Evolutionary conservation across 2,888 invertebrate species (phyloP).

Genomic region (Hirtodrosophila confusa): DNA sequence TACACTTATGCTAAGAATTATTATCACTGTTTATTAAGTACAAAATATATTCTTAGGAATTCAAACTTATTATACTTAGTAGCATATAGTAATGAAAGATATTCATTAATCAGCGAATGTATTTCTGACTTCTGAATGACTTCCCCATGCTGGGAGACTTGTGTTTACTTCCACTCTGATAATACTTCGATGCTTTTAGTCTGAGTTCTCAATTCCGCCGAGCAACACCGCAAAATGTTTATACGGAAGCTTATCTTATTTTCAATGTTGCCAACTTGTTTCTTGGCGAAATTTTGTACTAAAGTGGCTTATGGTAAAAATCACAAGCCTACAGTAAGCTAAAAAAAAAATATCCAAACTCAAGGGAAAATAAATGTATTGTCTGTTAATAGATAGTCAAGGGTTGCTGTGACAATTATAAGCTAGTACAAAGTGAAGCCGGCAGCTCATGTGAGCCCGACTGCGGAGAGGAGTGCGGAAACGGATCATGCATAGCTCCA

Average conservation of each 20-base stretch:
- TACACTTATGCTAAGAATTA: no score
- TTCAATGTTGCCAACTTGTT: background rate
- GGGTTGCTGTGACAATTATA: conserved; percentile 5
- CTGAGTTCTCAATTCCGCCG: no score
- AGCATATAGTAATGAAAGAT: no score
- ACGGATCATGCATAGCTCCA: conserved; percentile 1
- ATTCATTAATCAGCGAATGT: no score
- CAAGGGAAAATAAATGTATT: background rate
- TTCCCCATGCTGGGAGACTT: no score
- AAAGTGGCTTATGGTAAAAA: background rate
- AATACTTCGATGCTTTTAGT: background rate
- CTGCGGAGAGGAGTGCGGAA: background rate
- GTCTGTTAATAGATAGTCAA: background rate
- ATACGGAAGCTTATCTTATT: background rate
- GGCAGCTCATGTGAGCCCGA: background rate
- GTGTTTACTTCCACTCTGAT: no score
- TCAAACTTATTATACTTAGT: no score
- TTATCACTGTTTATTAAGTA: no score
- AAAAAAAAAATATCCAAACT: background rate
- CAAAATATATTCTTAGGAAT: no score
- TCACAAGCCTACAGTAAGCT: background rate
- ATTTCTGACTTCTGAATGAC: no score
- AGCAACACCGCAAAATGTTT: conserved; percentile 3
- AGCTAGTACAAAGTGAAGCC: fast-evolving
- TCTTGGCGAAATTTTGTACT: background rate